Base-by-base conservation (phyloP, 2,113 vertebrate genomes). In the Sorex fumeus region DNA sequence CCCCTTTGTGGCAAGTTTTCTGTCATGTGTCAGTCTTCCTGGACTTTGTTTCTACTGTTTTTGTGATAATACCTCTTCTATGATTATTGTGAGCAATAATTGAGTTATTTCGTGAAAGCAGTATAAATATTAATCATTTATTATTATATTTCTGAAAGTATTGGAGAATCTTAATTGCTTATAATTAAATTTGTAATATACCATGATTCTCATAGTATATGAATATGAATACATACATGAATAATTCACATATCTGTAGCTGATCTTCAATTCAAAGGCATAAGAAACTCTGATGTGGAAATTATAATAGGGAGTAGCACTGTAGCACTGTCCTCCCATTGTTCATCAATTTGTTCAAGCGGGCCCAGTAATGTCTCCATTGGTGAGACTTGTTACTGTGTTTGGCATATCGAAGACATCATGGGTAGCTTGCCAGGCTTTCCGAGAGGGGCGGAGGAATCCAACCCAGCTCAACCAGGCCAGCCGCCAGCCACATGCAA, bases 201-300 rank as follows among this genome's bases (percentile, higher is more conserved):
- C 30, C 69, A 70, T 60, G 45, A 80, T 84, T 4, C 64, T 87
- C 23, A 87, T 77, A 82, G 21, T 30, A 67, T 50, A 66, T 84
- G 11, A 80, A 43, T 50, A 90, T 81, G n/a, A 74, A 88, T 72
- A 11, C 0, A n/a, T 28, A 43, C 36, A 34, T 72, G 43, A 90
- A 43, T 76, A 47, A 88, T 76, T 82, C 28, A 79, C 21, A 57
- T 62, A 36, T 16, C 70, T 32, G 72, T 83, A 83, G 78, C 34
- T 89, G 47, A 80, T 77, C 50, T 77, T 91, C 32, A 88, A 6
- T 90, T 79, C 16, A 76, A 91, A 74, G 94, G n/a, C 27, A 76
- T 81, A 91, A 88, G 34, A 2, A 80, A 79, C 6, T 2, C 4
- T 32, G 27, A 62, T 78, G 8, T 84, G 67, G 15, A 91, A 87